Base-by-base conservation (phyloP, 2,888 invertebrate genomes). In the Gortyna flavago region DNA sequence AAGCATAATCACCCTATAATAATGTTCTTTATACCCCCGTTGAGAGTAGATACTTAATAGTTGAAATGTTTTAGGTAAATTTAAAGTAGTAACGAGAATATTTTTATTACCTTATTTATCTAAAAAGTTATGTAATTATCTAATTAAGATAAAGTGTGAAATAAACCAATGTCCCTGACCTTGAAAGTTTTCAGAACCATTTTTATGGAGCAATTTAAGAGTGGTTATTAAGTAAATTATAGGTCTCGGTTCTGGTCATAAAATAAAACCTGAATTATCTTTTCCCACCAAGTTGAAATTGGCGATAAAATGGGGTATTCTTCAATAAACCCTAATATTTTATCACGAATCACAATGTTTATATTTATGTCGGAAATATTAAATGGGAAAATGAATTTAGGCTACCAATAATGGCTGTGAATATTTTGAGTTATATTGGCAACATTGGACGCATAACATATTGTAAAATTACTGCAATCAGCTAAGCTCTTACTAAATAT, bases 201-300 rank as follows among this genome's bases (percentile, higher is more conserved):
- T 72, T 85, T 86, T 86, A 86, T 79, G 65, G 61, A 66, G 70
- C 65, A 75, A 75, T 76, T 72, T 79, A 54, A 76, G 67, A 61
- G 74, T 66, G 78, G 75, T 87, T 79, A 83, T 82, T 81, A 87
- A 74, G 72, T 72, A 57, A 83, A 83, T 79, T 69, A 77, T 77
- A 66, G 75, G 74, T 70, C 57, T 80, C 81, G 85, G 79, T 77
- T 81, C 9, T 67, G 69, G 35, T 79, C 83, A 75, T 88, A 85
- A 87, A 87, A 80, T 83, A 75, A 86, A 85, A 82, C 68, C 83
- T 64, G 51, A 81, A 87, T 88, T 83, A 83, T 82, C 71, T 82
- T 83, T 75, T 51, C 70, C 67, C 72, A 62, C 75, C 29, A 59
- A 76, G 72, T 77, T 78, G 77, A 83, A 86, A 87, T 77, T 82